Evolutionary conservation across 2,797 vertebrate species (phyloP), one percentile per base, ranked within the genome.

Genomic region (Tokudaia tokunoshimensis): DNA sequence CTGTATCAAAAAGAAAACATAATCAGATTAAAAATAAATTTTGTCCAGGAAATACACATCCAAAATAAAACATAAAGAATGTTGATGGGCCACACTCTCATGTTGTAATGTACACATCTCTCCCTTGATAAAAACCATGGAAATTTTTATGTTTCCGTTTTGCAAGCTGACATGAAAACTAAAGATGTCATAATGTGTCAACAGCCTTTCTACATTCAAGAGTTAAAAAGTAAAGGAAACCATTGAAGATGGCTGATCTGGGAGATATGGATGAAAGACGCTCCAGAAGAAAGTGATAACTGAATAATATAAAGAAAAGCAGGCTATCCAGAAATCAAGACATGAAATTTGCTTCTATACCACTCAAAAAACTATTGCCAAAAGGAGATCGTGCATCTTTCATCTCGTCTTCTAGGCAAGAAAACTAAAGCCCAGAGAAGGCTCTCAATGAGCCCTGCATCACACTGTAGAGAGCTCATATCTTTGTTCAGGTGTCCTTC

Each of bases 1-100:
- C 70, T 75, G 22, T 29, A 44, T 89, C 67, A 55, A 37, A 87
- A 87, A 55, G 4, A n/a, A 50, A 85, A 67, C 11, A 67, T 70
- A 85, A 52, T n/a, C n/a, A 88, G n/a, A 75, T 5, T 5, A 31
- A 41, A 96, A 95, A 91, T 80, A 88, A 93, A 81, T 93, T 82
- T 29, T 95, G 12, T 61, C 75, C 67, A 34, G 50, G 37, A 41
- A 94, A 82, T 0, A 7, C 3, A 34, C 37, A 86, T 61, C 72
- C 44, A 80, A 52, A 80, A 52, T 96, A 12, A 84, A 91, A 83
- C 22, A 44, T 0, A 89, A 29, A 37, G 81, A 74, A 81, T 74
- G 47, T 47, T 76, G 91, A 24, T 37, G 82, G 26, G 63, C 63
- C 79, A 80, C 9, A 4, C 14, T 89, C 75, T 59, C 63, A 0